Evolutionary conservation across 2,797 vertebrate genomes (phyloP), one percentile per base, ranked within the genome.

Genomic region (Sebastes goodei): DNA sequence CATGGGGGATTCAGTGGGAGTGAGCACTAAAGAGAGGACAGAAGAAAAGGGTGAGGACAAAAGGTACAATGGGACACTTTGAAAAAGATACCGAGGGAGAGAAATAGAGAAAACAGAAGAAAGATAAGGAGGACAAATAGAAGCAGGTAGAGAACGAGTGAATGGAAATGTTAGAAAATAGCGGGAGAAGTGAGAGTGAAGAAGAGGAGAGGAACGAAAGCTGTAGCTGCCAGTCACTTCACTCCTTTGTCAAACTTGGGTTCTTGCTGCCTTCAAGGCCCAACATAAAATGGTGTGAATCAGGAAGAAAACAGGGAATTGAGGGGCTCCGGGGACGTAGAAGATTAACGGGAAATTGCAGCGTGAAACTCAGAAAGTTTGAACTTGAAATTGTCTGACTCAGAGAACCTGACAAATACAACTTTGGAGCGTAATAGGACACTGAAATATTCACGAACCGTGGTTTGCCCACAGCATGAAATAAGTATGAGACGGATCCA

Each of bases 361-460:
- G 72, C 15, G 17, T 82, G 60, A 81, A 93, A 86, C 70, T 87
- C 35, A 32, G 30, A 91, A 85, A 89, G 85, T 89, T 88, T 87
- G 57, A 90, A 86, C 78, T 35, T 69, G 66, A 84, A 89, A 83
- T 49, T 67, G 85, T 84, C 76, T 86, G 76, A 88, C 74, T 89
- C 74, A 61, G 57, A 85, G 21, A 92, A 92, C 71, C 85, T 88
- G 85, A 88, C 79, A 86, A 91, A 89, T 83, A 71, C 79, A 83
- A 83, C 82, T 90, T 76, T 80, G 75, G 66, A 86, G 77, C 17
- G 21, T 90, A 89, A 92, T 82, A 87, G 84, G 82, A 89, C 82
- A 80, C 70, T 93, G 76, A 94, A 94, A 94, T 90, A 93, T 93
- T 93, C 63, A 93, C 35, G 35, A 90, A 76, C 29, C 55, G 32